phyloP scores from a whole-genome alignment of 2,888 invertebrate species.

The Actias luna region DNA sequence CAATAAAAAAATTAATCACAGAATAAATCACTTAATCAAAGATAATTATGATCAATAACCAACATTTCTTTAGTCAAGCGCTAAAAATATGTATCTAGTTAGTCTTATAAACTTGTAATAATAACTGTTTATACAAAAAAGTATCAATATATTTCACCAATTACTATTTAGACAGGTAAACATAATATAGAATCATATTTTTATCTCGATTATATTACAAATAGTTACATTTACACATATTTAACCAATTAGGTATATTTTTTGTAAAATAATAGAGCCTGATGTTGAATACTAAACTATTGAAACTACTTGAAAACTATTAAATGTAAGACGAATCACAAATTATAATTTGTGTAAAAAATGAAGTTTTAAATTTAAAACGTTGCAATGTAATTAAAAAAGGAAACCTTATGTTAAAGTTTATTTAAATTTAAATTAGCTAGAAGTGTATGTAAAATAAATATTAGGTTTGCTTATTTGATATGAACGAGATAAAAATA shows the following conservation, averaged over 20 bases:
- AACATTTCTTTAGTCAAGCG: conserved; percentile 24
- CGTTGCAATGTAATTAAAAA: too few relatives aligned
- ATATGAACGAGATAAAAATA: neutral
- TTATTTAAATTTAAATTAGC: neutral
- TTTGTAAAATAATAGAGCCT: too few relatives aligned
- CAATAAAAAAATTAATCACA: conserved; percentile 41
- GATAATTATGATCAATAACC: conserved; percentile 43
- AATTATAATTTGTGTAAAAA: too few relatives aligned
- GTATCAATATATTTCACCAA: neutral
- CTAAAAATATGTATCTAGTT: conserved; percentile 27
- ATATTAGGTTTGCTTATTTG: neutral
- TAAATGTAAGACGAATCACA: too few relatives aligned
- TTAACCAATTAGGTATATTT: too few relatives aligned
- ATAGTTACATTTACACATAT: too few relatives aligned
- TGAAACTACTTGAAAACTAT: too few relatives aligned
- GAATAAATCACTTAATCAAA: conserved; percentile 45
- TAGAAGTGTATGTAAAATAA: neutral
- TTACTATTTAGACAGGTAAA: neutral
- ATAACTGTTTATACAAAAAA: conserved; percentile 38
- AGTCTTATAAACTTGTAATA: conserved; percentile 41
- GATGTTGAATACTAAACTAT: too few relatives aligned
- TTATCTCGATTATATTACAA: neutral
- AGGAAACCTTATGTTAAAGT: too few relatives aligned
- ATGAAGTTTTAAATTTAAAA: too few relatives aligned
- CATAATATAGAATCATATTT: neutral